Percentiles rank a stretch among this genome's conserved stretches.
Conservation (phyloP, 2,797 vertebrate species). For the Danio kyathit region DNA sequence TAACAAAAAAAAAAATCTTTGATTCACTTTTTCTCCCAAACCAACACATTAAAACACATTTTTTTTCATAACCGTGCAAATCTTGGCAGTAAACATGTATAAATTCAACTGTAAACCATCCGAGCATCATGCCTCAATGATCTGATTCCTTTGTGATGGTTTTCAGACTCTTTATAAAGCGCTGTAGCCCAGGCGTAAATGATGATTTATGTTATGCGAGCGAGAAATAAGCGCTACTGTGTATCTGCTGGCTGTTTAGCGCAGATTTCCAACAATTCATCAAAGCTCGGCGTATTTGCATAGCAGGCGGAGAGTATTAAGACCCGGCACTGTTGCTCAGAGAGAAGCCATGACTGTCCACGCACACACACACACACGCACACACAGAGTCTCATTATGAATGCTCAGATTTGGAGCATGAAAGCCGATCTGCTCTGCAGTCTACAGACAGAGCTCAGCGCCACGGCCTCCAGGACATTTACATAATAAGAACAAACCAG, state of each 20-base stretch:
- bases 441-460: slow-evolving; percentile 24
- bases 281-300: slow-evolving; percentile 38
- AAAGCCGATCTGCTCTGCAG: slow-evolving; percentile 47
- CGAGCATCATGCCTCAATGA: slow-evolving; percentile 1
- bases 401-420: slow-evolving; percentile 54
- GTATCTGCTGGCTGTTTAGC: slow-evolving; percentile 40
- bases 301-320: slow-evolving; percentile 50
- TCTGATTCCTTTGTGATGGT: background rate
- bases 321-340: slow-evolving; percentile 36
- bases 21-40: no score
- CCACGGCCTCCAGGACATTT: slow-evolving; percentile 44
- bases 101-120: slow-evolving; percentile 10
- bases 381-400: slow-evolving; percentile 41
- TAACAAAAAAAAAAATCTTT: no score
- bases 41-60: no score
- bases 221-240: background rate
- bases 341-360: slow-evolving; percentile 31
- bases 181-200: background rate
- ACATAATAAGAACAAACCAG: slow-evolving; percentile 50
- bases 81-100: slow-evolving; percentile 2
- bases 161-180: slow-evolving; percentile 9
- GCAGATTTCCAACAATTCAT: slow-evolving; percentile 48
- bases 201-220: slow-evolving; percentile 31
- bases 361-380: slow-evolving; percentile 24
- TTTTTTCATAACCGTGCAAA: background rate